Conservation (phyloP, 2,888 invertebrate species). For the Thecophora atra region DNA sequence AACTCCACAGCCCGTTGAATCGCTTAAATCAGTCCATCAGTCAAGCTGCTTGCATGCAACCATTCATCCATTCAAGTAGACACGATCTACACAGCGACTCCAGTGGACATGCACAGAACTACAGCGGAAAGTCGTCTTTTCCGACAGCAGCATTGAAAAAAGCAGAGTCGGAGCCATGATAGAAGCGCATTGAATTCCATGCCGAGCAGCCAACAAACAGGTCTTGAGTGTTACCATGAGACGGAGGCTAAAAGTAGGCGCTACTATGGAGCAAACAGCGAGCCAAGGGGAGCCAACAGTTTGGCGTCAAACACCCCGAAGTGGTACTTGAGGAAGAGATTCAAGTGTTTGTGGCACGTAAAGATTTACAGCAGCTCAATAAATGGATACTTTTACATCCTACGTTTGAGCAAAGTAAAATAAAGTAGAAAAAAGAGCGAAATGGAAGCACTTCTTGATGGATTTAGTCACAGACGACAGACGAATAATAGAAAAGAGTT, state of each 20-base stretch:
- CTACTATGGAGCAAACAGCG: not conserved
- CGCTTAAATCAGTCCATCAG: too few relatives aligned
- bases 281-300: not conserved
- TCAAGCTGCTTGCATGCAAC: not conserved
- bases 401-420: not conserved
- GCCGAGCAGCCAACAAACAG: not conserved
- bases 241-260: constrained; percentile 15
- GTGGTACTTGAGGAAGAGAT: constrained; percentile 22
- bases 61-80: constrained; percentile 10
- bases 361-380: constrained; percentile 13
- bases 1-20: too few relatives aligned
- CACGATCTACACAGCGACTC: not conserved
- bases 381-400: constrained; percentile 1
- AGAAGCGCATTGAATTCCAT: too few relatives aligned
- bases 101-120: constrained; percentile 1
- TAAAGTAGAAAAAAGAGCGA: not conserved
- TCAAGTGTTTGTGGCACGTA: constrained; percentile 32
- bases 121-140: not conserved
- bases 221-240: constrained; percentile 9
- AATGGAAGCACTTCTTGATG: too few relatives aligned
- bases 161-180: not conserved
- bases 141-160: not conserved
- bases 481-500: not conserved
- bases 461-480: too few relatives aligned
- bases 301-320: constrained; percentile 16